These are phyloP conservation scores for Thymelicus sylvestris DNA, from an alignment of 2,888 invertebrate genomes.

Conservation along the genomic window DNA sequence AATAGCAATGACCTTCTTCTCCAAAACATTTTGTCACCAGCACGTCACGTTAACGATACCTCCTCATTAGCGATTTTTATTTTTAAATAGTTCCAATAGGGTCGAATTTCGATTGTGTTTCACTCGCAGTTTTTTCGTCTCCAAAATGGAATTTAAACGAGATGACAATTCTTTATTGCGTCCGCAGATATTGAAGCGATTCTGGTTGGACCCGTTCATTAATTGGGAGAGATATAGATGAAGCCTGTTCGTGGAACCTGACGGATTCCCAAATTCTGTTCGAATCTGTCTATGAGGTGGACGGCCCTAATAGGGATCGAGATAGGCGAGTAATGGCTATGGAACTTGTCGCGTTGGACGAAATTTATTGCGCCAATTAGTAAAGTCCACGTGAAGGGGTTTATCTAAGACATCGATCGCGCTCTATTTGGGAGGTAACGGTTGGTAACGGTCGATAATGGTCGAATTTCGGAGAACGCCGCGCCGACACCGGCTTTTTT, in stretches of 20 bases:
- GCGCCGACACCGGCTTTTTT: slow-evolving; percentile 59
- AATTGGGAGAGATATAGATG: slow-evolving; percentile 63
- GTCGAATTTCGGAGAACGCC: slow-evolving; percentile 76
- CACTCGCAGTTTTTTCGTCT: slow-evolving; percentile 57
- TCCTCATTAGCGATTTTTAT: slow-evolving; percentile 75
- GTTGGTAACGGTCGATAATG: slow-evolving; percentile 78
- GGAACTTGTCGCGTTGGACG: slow-evolving; percentile 67
- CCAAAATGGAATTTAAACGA: slow-evolving; percentile 78
- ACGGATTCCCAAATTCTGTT: slow-evolving; percentile 57
- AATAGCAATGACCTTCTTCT: slow-evolving; percentile 49
- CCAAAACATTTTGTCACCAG: slow-evolving; percentile 77
- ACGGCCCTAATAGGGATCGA: slow-evolving; percentile 64
- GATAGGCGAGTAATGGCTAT: slow-evolving; percentile 60
- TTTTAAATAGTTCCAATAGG: slow-evolving; percentile 60
- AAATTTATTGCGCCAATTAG: slow-evolving; percentile 84
- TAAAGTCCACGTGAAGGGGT: slow-evolving; percentile 75
- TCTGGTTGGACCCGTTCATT: slow-evolving; percentile 60
- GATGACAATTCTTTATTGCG: slow-evolving; percentile 72
- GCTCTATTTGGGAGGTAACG: slow-evolving; percentile 83
- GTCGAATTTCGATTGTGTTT: slow-evolving; percentile 59
- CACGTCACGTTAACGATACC: slow-evolving; percentile 70
- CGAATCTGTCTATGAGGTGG: slow-evolving; percentile 54
- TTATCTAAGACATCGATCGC: slow-evolving; percentile 73
- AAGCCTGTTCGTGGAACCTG: slow-evolving; percentile 57
- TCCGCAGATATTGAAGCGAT: slow-evolving; percentile 55